These are phyloP conservation scores for Kryphioiulus occultus DNA, from an alignment of 2,888 invertebrate genomes.

Conservation along the genomic window DNA sequence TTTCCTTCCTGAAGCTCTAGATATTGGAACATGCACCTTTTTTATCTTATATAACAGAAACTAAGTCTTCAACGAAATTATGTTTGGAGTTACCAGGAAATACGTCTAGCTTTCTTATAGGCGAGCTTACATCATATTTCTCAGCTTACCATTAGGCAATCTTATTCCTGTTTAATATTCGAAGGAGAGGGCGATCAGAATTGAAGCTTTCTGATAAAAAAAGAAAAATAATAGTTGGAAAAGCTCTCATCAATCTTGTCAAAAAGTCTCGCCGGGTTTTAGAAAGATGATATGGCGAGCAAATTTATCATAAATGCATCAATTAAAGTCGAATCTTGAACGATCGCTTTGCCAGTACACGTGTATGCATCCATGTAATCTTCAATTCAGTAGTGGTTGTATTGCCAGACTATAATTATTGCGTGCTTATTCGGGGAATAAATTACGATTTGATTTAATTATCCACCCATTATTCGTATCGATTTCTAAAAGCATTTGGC, in stretches of 20 bases:
- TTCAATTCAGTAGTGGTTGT: background rate
- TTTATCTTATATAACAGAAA: background rate
- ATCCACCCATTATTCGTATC: constrained; percentile 10
- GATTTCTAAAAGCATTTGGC: constrained; percentile 34
- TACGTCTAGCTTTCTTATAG: background rate
- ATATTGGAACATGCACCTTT: background rate
- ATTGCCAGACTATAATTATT: background rate
- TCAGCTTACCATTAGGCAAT: background rate
- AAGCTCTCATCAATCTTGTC: background rate
- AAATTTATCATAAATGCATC: constrained; percentile 38
- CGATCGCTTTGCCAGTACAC: background rate
- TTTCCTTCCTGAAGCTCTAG: background rate
- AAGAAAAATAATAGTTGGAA: constrained; percentile 6
- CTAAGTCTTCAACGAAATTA: background rate
- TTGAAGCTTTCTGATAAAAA: constrained; percentile 33
- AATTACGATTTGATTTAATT: constrained; percentile 22
- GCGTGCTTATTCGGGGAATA: constrained; percentile 1
- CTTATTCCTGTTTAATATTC: constrained; percentile 32
- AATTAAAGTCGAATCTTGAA: background rate
- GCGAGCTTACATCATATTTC: background rate
- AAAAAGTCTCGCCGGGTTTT: background rate
- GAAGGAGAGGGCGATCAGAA: constrained; percentile 9
- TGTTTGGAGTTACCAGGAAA: background rate
- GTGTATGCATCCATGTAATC: background rate
- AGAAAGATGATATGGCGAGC: background rate